A percentile compares a stretch with the other conserved stretches of the same genome.
Evolutionary conservation across 2,797 vertebrate species (phyloP).

Genomic region (Hippocampus kuda): DNA sequence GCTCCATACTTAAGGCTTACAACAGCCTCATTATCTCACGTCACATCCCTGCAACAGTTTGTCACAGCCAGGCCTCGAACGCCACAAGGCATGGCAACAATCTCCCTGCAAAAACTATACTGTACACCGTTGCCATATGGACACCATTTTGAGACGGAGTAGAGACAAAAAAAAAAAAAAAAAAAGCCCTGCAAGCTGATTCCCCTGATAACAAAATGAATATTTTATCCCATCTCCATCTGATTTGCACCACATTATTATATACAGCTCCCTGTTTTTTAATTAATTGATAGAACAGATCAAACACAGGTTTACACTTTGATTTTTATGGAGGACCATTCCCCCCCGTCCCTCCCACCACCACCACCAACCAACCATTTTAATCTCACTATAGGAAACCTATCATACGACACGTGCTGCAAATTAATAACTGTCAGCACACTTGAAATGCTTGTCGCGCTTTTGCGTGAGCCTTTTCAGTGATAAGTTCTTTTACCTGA

Average conservation of each 20-base stretch:
- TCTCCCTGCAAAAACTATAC: slow-evolving; percentile 63
- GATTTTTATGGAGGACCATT: slow-evolving; percentile 61
- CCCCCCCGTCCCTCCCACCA: slow-evolving; percentile 5
- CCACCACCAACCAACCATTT: background rate
- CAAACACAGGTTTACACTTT: slow-evolving; percentile 73
- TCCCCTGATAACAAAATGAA: slow-evolving; percentile 75
- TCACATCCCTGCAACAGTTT: slow-evolving; percentile 68
- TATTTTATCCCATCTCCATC: slow-evolving; percentile 79
- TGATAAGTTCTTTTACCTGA: slow-evolving; percentile 62
- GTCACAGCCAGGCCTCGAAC: slow-evolving; percentile 56
- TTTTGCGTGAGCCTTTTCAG: slow-evolving; percentile 50
- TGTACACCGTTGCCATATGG: slow-evolving; percentile 75
- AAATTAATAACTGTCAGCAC: slow-evolving; percentile 63
- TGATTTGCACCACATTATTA: slow-evolving; percentile 75
- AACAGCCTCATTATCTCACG: slow-evolving; percentile 74
- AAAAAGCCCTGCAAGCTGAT: slow-evolving; percentile 65
- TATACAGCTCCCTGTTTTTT: slow-evolving; percentile 65
- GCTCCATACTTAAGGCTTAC: slow-evolving; percentile 71
- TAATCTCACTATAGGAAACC: slow-evolving; percentile 45
- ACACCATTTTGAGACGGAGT: slow-evolving; percentile 70
- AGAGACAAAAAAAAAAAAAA: slow-evolving; percentile 41
- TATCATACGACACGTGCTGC: slow-evolving; percentile 51
- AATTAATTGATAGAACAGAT: slow-evolving; percentile 77
- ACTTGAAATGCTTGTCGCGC: slow-evolving; percentile 59
- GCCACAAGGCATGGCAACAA: slow-evolving; percentile 68